Evolutionary conservation across 2,888 invertebrate species (phyloP), one percentile per base, ranked within the genome.

Genomic region (Diadegma fenestrale): DNA sequence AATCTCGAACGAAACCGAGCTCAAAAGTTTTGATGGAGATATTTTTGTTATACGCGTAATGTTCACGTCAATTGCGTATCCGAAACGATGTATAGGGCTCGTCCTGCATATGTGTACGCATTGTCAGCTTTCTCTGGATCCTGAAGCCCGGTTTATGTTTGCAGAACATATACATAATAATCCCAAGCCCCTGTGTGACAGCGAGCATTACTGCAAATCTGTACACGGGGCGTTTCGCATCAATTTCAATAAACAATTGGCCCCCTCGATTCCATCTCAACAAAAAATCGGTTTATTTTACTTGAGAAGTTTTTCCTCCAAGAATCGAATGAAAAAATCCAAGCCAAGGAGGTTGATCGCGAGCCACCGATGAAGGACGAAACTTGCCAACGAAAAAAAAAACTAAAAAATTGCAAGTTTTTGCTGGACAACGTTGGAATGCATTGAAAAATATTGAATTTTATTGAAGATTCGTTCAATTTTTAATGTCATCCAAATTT

Each of bases 91-190:
- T 26, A 2, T 19, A n/a, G 17, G 22, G 22, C 43, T 45, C 6
- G n/a, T 48, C 45, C 10, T 6, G 48, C 43, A 8, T 33, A 51
- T 33, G 26, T n/a, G 8, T 30, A 30, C 17, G 19, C n/a, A 68
- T 68, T 45, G 68, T 30, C 33, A 71, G 48, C 51, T 71, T 51
- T 71, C 69, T 48, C 48, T 51, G 30, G 69, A 48, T 48, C 22
- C 51, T 51, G 51, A 51, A 51, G 69, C 69, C 30, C 51, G 69
- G 69, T 33, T 71, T 48, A 51, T 48, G 48, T 41, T 71, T 51
- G 30, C n/a, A 48, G 48, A 78, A 73, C 78, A 69, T 79, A 48
- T 79, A 48, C 72, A 71, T 79, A 61, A 82, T 82, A 78, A 73
- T 75, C 66, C 66, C 43, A 45, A 58, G 64, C 69, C 64, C 33